Evolutionary conservation across 2,113 vertebrate species (phyloP).

Genomic region (Seriola dumerili): DNA sequence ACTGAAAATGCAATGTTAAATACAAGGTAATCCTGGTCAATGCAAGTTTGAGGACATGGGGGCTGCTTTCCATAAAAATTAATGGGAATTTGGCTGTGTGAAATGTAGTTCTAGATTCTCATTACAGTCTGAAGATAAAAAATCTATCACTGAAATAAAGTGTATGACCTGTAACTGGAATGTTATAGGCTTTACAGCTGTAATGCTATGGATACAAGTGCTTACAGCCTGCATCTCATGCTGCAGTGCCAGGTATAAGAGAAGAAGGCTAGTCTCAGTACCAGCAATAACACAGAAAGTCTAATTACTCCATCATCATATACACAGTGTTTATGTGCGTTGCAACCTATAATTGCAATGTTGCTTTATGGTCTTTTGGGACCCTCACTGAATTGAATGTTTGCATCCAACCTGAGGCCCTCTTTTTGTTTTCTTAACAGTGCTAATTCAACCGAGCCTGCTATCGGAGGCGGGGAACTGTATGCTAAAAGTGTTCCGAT

Average conservation of each 20-base stretch:
- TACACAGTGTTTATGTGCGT: not conserved
- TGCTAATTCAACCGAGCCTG: slow-evolving; percentile 80
- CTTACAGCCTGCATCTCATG: slow-evolving; percentile 37
- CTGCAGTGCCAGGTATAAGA: slow-evolving; percentile 65
- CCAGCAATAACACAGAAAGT: not conserved
- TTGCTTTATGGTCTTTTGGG: slow-evolving; percentile 55
- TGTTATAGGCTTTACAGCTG: not conserved
- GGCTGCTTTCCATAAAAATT: not conserved
- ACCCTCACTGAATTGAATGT: slow-evolving; percentile 65
- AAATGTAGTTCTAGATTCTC: not conserved
- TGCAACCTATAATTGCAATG: slow-evolving; percentile 38
- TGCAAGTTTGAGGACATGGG: not conserved
- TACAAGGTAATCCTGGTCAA: not conserved
- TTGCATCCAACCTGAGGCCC: slow-evolving; percentile 78
- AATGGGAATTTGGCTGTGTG: not conserved
- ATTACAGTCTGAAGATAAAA: not conserved
- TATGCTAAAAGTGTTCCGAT: slow-evolving; percentile 48
- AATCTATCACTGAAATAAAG: not conserved
- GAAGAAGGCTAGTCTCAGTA: slow-evolving; percentile 24
- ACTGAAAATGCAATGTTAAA: not conserved
- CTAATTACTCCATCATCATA: not conserved
- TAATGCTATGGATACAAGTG: not conserved
- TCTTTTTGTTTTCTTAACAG: slow-evolving; percentile 86
- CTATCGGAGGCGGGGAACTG: slow-evolving; percentile 72
- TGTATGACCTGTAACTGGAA: not conserved